Evolutionary conservation across 1,140 invertebrate species (phyloP).

Genomic region (Drosophila tani): DNA sequence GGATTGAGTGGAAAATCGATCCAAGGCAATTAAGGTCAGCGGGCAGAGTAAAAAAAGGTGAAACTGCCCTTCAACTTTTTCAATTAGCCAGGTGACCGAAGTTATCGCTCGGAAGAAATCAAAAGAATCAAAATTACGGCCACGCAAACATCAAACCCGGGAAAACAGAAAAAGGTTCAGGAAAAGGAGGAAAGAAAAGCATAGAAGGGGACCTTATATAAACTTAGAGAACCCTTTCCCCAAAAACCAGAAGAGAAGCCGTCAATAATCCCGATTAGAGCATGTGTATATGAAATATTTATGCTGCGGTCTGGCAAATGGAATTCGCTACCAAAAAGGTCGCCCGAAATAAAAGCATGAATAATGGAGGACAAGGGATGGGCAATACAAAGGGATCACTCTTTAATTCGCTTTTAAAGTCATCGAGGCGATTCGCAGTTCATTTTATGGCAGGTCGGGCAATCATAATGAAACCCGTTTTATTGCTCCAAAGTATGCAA

Average conservation of each 20-base stretch:
- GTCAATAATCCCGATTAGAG: conserved; percentile 51
- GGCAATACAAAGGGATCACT: conserved; percentile 3
- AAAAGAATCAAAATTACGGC: conserved; percentile 62
- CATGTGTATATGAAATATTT: conserved; percentile 64
- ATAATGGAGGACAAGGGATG: conserved; percentile 37
- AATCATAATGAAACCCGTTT: conserved; percentile 58
- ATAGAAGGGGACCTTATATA: not conserved
- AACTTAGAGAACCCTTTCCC: conserved; percentile 28
- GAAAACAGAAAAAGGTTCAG: not conserved
- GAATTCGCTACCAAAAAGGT: conserved; percentile 38
- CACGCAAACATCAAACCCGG: conserved; percentile 28
- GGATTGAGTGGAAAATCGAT: conserved; percentile 66
- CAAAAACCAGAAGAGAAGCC: not conserved
- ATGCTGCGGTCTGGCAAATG: conserved; percentile 45
- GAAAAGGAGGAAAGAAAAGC: conserved; percentile 1
- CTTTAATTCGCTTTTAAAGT: conserved; percentile 56
- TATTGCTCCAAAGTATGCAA: conserved; percentile 63
- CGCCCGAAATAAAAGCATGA: conserved; percentile 18
- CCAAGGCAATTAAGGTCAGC: conserved; percentile 71
- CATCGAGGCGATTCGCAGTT: conserved; percentile 27
- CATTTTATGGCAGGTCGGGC: conserved; percentile 52
- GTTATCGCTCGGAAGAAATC: conserved; percentile 67
- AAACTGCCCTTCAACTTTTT: conserved; percentile 74
- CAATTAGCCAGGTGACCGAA: conserved; percentile 72
- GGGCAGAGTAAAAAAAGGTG: conserved; percentile 5